Base-by-base conservation (phyloP, 2,888 invertebrate species). In the Theretra japonica region DNA sequence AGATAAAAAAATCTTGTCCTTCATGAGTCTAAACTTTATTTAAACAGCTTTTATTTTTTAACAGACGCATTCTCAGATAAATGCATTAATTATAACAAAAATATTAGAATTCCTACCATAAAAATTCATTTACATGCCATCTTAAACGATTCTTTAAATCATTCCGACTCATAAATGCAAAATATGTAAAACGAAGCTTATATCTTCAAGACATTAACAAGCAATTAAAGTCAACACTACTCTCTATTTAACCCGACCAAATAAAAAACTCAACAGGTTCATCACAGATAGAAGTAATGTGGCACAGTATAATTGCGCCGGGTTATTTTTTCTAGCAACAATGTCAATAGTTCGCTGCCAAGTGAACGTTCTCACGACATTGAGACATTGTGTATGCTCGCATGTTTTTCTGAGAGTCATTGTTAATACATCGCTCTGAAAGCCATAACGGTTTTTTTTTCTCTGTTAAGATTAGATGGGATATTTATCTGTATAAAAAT, bases 301-400 rank as follows among this genome's bases (percentile, higher is more conserved):
- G 48, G 23, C 21, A 48, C 48, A 48, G 0, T 48, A 17, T 23
- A 48, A 65, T 17, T 65, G 5, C 23, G 48, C 23, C 48, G 48
- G 65, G 48, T 65, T 53, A 53, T 53, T 53, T 48, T 33, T 41
- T 62, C 23, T 1, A 23, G n/a, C 53, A 65, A 41, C 48, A 41
- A 65, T 65, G 41, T 65, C 65, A 65, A 65, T 65, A 65, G 65
- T 65, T 65, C 65, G 23, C 17, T 65, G 65, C 23, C 65, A 48
- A 65, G 65, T 65, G 65, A 65, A 48, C 17, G 48, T 65, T 65
- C 65, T 65, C 65, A 65, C 65, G 65, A 65, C 65, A 65, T 65
- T 48, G 65, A 65, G 65, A 65, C 65, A 65, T 65, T 65, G 65
- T 65, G 65, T 65, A 23, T 65, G 65, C 48, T 69, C 69, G n/a